These are phyloP conservation scores for Procambarus virginalis DNA, from an alignment of 1,140 invertebrate species.

Conservation along the genomic window DNA sequence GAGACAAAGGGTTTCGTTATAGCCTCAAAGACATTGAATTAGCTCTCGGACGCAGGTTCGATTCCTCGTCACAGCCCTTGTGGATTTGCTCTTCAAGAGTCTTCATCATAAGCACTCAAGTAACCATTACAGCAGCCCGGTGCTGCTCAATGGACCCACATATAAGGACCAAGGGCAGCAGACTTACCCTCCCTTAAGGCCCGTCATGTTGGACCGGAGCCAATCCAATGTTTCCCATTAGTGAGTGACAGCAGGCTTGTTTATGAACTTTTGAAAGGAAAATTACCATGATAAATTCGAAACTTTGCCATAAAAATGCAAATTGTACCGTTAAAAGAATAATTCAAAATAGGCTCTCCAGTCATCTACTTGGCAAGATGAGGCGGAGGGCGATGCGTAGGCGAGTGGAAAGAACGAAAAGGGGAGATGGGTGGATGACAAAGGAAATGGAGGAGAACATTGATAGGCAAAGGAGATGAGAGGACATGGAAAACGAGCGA, in stretches of 20 bases:
- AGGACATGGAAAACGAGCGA: too few relatives aligned
- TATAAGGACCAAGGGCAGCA: too few relatives aligned
- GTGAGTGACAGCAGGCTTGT: constrained; percentile 24
- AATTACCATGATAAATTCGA: constrained; percentile 14
- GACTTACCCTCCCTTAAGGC: too few relatives aligned
- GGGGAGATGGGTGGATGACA: background rate
- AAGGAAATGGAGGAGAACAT: background rate
- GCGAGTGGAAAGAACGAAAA: background rate
- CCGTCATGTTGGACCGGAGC: too few relatives aligned
- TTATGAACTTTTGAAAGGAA: constrained; percentile 35
- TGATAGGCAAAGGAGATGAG: background rate
- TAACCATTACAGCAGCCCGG: too few relatives aligned
- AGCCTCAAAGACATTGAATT: too few relatives aligned
- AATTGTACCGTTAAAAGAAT: constrained; percentile 35
- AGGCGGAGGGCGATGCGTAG: background rate
- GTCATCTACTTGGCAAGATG: background rate
- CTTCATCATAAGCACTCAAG: too few relatives aligned
- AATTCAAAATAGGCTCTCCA: constrained; percentile 15
- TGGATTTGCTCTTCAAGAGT: too few relatives aligned
- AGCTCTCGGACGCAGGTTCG: too few relatives aligned
- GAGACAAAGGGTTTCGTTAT: too few relatives aligned
- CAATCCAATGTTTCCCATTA: background rate
- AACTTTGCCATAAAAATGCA: constrained; percentile 37
- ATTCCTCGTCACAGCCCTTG: too few relatives aligned
- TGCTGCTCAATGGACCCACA: too few relatives aligned